Evolutionary conservation across 2,113 vertebrate species (phyloP).

Genomic region (Coreoperca whiteheadi): DNA sequence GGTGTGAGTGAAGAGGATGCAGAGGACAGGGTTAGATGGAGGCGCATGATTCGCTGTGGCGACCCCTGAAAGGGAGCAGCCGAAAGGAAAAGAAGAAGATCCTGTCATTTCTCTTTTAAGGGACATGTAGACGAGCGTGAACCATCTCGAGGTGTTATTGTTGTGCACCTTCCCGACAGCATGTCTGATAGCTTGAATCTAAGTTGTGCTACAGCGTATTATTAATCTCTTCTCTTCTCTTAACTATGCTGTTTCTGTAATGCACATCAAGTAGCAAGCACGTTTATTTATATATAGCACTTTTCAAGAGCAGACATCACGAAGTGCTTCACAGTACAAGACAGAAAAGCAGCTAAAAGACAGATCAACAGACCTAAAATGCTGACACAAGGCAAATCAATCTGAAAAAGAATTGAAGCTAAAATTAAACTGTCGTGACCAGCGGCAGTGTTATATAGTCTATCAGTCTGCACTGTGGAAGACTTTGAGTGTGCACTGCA

Average conservation of each 20-base stretch:
- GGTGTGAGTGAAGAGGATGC: too few species aligned
- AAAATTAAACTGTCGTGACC: not conserved
- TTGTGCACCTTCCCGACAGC: not conserved
- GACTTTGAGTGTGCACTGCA: not conserved
- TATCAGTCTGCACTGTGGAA: conserved; percentile 5
- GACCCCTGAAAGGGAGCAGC: too few species aligned
- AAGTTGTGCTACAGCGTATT: not conserved
- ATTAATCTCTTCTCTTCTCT: not conserved
- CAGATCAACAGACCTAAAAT: not conserved
- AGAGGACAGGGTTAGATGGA: too few species aligned
- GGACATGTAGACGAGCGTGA: not conserved
- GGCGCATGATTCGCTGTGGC: too few species aligned
- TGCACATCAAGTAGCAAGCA: not conserved
- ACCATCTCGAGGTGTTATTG: not conserved
- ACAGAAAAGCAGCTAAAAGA: not conserved
- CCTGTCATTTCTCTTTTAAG: conserved; percentile 2
- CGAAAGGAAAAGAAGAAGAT: too few species aligned
- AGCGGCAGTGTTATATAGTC: not conserved
- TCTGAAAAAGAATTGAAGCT: not conserved
- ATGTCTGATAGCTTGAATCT: not conserved
- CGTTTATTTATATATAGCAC: not conserved
- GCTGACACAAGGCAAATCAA: not conserved
- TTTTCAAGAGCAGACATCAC: not conserved
- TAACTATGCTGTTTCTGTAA: not conserved
- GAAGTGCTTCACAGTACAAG: not conserved